Base-by-base conservation (phyloP, 2,113 vertebrate genomes). In the Gallinago undulata region DNA sequence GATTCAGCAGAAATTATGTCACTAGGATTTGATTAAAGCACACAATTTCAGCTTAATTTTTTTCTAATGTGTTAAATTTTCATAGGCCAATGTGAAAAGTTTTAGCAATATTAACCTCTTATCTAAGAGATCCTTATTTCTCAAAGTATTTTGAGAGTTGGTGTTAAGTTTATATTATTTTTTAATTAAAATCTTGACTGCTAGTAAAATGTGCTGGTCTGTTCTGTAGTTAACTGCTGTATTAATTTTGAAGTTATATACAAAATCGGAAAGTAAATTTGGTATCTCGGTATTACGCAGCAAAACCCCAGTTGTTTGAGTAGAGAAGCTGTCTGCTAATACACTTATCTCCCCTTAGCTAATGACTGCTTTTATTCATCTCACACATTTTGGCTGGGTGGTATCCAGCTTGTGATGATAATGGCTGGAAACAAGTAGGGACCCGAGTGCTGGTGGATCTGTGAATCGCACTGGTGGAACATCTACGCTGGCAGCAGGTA, bases 1-100 rank as follows among this genome's bases (percentile, higher is more conserved):
- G 69, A 79, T 94, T 87, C 64, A 87, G 73, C 21, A 86, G 87
- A 96, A 94, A 64, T 73, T 64, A 72, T 89, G 64, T 96, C 70
- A 74, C 37, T 77, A 81, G n/a, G 13, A 82, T 95, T 96, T 84
- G 82, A 92, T 92, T 87, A 89, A 87, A 93, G 45, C 14, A 11
- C 80, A 47, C 9, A 9, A 9, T 81, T 92, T 89, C 66, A 69
- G 41, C 19, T 74, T 84, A 79, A 62, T 89, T 92, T 21, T 92
- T 91, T 76, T 18, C 68, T 92, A 66, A 81, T 11, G 10, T 47
- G 45, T 76, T 76, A 66, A 31, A 35, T 59, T 87, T 87, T 91
- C 39, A 51, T 78, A 78, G 28, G n/a, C 31, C 64, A 72, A 5
- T 70, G 35, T 35, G 51, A 69, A 89, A 90, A 60, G 24, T 10